A percentile compares a stretch with the other conserved stretches of the same genome.
Evolutionary conservation across 2,888 invertebrate species (phyloP).

Genomic region (Pemphredon lugubris): DNA sequence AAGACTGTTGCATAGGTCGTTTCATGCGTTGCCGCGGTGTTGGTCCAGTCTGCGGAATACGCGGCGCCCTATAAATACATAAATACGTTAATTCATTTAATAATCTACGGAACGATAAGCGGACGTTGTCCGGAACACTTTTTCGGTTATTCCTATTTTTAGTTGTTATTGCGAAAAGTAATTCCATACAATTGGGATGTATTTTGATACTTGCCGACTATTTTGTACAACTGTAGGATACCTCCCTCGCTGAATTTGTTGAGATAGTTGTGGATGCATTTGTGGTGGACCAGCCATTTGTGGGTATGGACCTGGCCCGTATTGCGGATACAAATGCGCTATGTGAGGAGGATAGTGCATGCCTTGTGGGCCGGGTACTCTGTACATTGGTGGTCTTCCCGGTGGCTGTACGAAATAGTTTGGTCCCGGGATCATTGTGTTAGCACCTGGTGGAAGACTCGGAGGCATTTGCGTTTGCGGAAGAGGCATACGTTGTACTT

Average conservation of each 20-base stretch:
- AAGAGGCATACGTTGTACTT: slow-evolving; percentile 79
- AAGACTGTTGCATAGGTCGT: slow-evolving; percentile 70
- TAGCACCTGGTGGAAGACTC: slow-evolving; percentile 75
- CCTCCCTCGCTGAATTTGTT: slow-evolving; percentile 72
- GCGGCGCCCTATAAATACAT: slow-evolving; percentile 66
- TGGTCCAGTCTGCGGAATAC: slow-evolving; percentile 69
- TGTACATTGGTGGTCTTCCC: slow-evolving; percentile 80
- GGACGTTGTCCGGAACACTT: too few species aligned
- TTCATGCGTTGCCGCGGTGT: slow-evolving; percentile 77
- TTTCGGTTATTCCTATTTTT: too few species aligned
- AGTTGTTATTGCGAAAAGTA: too few species aligned
- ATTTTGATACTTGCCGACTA: slow-evolving; percentile 45
- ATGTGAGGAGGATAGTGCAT: slow-evolving; percentile 77
- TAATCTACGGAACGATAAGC: too few species aligned
- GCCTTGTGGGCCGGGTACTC: slow-evolving; percentile 72
- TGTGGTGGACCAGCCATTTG: slow-evolving; percentile 71
- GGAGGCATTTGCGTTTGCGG: slow-evolving; percentile 75
- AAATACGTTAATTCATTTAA: neutral
- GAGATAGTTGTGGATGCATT: slow-evolving; percentile 74
- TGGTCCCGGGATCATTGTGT: slow-evolving; percentile 74
- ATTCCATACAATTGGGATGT: too few species aligned
- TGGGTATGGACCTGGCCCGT: slow-evolving; percentile 66
- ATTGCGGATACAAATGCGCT: slow-evolving; percentile 74
- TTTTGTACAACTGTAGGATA: slow-evolving; percentile 69
- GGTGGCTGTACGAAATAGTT: slow-evolving; percentile 79